Conservation (phyloP, 2,113 vertebrate genomes). For the Erythrocercus mccallii region DNA sequence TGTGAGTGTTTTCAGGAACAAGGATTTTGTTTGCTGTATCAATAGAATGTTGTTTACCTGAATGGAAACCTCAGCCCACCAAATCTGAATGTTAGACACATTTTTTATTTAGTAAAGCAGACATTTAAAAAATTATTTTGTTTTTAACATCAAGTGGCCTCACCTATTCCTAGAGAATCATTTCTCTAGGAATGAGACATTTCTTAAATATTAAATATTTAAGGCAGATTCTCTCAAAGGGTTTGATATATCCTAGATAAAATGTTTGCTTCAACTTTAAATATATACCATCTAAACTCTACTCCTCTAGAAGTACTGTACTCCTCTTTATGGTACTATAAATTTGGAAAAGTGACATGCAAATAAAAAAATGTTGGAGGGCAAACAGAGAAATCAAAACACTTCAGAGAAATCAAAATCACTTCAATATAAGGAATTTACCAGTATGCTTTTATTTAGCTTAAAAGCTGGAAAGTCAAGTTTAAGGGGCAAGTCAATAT, state of each 20-base stretch:
- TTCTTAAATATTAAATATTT: not conserved
- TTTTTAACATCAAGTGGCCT: not conserved
- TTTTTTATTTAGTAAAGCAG: not conserved
- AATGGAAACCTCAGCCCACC: not conserved
- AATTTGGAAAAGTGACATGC: not conserved
- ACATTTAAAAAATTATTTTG: not conserved
- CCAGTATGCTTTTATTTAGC: not conserved
- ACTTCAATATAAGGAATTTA: not conserved
- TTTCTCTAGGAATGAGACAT: not conserved
- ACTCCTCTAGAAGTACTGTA: not conserved
- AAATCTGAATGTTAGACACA: not conserved
- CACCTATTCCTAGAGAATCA: not conserved
- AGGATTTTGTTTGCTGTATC: not conserved
- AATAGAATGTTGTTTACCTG: not conserved
- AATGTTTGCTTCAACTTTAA: not conserved
- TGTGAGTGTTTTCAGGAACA: not conserved
- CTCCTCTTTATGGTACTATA: not conserved
- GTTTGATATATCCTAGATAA: not conserved
- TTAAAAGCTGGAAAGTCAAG: not conserved
- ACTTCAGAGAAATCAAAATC: not conserved
- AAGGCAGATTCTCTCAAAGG: not conserved
- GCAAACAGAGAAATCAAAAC: not conserved
- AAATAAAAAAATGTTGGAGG: not conserved
- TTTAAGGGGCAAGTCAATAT: not conserved
- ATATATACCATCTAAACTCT: not conserved